Conservation (phyloP, 2,888 invertebrate species). For the Yponomeuta malinellus region DNA sequence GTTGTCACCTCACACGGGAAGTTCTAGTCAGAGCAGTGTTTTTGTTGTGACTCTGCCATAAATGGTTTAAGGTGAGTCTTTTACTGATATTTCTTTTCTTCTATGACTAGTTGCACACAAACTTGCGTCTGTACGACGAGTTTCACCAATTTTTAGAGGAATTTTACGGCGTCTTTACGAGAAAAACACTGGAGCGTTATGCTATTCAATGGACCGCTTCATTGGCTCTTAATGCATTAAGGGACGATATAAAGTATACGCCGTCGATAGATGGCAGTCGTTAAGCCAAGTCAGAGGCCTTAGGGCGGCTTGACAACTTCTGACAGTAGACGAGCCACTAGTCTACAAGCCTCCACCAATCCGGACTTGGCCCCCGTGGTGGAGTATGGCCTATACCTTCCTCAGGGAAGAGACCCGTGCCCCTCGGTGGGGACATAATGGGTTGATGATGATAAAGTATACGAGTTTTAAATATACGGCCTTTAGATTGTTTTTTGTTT, state of each 20-base stretch:
- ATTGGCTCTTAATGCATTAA: not conserved
- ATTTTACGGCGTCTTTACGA: not conserved
- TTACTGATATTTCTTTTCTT: conserved; percentile 9
- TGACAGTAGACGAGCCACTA: no score
- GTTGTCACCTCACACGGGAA: conserved; percentile 33
- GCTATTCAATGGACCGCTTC: not conserved
- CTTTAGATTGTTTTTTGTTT: not conserved
- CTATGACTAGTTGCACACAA: not conserved
- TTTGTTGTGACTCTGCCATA: conserved; percentile 47
- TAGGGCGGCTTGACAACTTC: no score
- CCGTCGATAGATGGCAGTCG: no score
- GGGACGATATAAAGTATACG: not conserved
- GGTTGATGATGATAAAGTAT: no score
- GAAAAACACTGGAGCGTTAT: not conserved
- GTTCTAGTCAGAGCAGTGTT: conserved; percentile 31
- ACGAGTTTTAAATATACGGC: not conserved
- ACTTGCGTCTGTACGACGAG: not conserved
- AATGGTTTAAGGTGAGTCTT: conserved; percentile 62
- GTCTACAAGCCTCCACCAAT: no score
- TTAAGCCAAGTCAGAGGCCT: no score
- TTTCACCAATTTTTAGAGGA: not conserved
- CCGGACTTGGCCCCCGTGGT: no score
- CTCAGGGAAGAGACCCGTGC: no score
- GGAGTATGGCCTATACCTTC: no score
- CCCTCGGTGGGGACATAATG: no score